These are phyloP conservation scores for Oreotrochilus melanogaster DNA, from an alignment of 2,113 vertebrate genomes.

Conservation along the genomic window DNA sequence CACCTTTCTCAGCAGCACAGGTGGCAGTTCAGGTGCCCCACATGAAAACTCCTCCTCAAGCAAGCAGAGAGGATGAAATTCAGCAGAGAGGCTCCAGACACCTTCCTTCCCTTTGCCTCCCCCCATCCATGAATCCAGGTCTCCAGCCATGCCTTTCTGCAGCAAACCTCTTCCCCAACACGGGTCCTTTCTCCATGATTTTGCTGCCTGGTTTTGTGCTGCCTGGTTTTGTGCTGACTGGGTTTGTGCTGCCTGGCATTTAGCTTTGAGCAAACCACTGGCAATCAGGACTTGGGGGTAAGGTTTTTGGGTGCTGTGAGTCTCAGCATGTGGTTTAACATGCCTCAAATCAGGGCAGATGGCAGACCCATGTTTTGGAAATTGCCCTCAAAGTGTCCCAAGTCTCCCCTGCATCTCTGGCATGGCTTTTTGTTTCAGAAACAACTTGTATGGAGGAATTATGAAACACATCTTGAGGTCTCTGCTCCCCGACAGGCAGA, in stretches of 20 bases:
- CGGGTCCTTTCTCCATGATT: neutral
- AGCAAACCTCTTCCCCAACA: neutral
- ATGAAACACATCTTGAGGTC: neutral
- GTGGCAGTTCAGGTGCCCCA: neutral
- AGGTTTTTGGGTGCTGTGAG: neutral
- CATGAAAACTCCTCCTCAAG: neutral
- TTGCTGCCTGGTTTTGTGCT: neutral
- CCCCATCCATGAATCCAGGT: accelerated
- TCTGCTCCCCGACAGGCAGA: neutral
- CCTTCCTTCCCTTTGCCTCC: neutral
- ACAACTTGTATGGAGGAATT: neutral
- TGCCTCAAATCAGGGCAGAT: neutral
- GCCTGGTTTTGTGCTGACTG: neutral
- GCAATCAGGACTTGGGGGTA: neutral
- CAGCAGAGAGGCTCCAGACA: accelerated
- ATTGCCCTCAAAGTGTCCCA: accelerated
- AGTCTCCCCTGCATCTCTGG: neutral
- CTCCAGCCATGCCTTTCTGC: accelerated
- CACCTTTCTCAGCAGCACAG: neutral
- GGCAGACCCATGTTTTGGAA: accelerated
- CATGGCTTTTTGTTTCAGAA: neutral
- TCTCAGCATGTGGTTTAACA: neutral
- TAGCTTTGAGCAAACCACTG: neutral
- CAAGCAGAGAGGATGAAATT: neutral
- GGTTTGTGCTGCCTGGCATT: neutral